Evolutionary conservation across 2,113 vertebrate species (phyloP).

Genomic region (Apteryx owenii): DNA sequence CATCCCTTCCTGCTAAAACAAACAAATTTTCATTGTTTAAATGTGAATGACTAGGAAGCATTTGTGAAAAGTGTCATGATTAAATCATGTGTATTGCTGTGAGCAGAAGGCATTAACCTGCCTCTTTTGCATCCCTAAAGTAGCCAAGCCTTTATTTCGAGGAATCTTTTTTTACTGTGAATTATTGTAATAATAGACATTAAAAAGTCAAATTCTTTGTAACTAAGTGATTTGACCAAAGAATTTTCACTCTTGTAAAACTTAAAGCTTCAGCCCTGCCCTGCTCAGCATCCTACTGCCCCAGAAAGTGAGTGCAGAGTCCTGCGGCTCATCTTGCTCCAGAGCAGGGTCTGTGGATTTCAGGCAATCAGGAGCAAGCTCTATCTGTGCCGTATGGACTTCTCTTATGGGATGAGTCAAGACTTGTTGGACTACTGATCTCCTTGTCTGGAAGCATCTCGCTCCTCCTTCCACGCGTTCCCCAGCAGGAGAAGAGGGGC

Average conservation of each 20-base stretch:
- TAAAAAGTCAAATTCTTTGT: no score
- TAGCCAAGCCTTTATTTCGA: accelerated
- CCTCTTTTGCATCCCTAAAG: not conserved
- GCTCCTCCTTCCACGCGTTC: not conserved
- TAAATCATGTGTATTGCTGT: no score
- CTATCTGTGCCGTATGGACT: accelerated
- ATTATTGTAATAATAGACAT: accelerated
- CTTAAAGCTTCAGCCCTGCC: not conserved
- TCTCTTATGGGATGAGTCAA: accelerated
- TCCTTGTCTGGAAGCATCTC: accelerated
- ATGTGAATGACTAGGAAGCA: accelerated
- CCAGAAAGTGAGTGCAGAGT: not conserved
- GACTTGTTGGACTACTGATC: not conserved
- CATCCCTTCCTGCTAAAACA: not conserved
- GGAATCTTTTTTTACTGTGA: accelerated
- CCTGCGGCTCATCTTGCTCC: not conserved
- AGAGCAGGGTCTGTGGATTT: not conserved
- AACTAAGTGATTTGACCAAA: not conserved
- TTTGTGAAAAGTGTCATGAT: not conserved
- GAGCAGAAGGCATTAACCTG: not conserved
- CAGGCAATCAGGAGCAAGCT: no score
- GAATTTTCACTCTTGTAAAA: not conserved
- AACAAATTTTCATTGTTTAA: no score
- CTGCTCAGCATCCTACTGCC: not conserved
- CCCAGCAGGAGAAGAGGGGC: not conserved